These are phyloP conservation scores for Popillia japonica DNA, from an alignment of 1,140 invertebrate species.

Conservation along the genomic window DNA sequence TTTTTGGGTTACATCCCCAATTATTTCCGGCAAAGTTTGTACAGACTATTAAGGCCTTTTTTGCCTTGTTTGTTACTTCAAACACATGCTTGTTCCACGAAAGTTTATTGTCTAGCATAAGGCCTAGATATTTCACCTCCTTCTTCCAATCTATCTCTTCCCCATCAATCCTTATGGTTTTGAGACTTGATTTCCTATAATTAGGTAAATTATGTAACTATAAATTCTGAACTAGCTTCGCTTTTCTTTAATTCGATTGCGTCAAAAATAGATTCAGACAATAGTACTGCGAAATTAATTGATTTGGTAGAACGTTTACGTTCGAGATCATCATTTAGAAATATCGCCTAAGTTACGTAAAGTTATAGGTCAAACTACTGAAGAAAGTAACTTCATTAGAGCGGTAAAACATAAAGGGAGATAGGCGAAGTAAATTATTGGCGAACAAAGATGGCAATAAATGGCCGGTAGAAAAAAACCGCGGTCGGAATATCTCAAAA, in stretches of 20 bases:
- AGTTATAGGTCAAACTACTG: slow-evolving; percentile 29
- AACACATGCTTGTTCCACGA: too few relatives aligned
- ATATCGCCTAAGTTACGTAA: slow-evolving; percentile 20
- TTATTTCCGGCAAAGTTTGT: too few relatives aligned
- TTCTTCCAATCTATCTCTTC: too few relatives aligned
- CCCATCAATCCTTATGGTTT: too few relatives aligned
- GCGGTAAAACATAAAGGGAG: slow-evolving; percentile 5
- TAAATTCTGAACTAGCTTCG: not conserved
- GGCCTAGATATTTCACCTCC: too few relatives aligned
- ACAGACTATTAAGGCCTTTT: too few relatives aligned
- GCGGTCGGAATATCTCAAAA: slow-evolving; percentile 33
- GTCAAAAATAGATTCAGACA: not conserved
- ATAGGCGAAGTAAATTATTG: slow-evolving; percentile 15
- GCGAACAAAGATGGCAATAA: not conserved
- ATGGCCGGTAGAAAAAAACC: not conserved
- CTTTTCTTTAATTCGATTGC: not conserved
- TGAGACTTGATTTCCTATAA: too few relatives aligned
- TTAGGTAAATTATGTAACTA: not conserved
- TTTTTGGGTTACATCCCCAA: too few relatives aligned
- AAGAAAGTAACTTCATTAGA: slow-evolving; percentile 32
- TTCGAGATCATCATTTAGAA: slow-evolving; percentile 11
- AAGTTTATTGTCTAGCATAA: too few relatives aligned
- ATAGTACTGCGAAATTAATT: slow-evolving; percentile 16
- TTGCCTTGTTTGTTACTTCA: too few relatives aligned
- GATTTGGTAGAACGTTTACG: slow-evolving; percentile 2